phyloP scores from a whole-genome alignment of 1,140 invertebrate genomes.

The Oedothorax gibbosus region DNA sequence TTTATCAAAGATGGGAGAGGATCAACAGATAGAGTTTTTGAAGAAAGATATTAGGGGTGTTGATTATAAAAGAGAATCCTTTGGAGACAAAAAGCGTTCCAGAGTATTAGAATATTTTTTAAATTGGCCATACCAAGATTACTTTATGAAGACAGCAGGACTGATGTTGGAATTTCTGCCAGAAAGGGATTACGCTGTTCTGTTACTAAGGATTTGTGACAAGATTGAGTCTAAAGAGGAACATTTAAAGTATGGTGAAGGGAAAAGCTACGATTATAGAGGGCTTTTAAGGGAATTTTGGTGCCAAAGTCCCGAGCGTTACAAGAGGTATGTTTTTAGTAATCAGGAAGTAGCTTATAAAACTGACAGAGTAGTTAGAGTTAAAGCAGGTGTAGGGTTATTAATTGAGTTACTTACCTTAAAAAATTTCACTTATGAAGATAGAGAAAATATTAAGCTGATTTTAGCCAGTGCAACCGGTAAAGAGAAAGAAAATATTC shows the following conservation, averaged over 20 bases:
- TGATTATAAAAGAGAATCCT: neutral
- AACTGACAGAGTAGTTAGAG: neutral
- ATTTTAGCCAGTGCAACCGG: constrained; percentile 23
- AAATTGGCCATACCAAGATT: constrained; percentile 44
- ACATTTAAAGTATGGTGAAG: constrained; percentile 44
- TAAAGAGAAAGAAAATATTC: constrained; percentile 13
- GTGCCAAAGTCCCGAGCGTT: constrained; percentile 20
- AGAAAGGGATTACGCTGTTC: constrained; percentile 35
- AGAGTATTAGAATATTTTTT: constrained; percentile 52
- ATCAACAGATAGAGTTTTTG: constrained; percentile 11
- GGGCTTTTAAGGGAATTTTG: constrained; percentile 34
- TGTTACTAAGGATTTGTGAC: constrained; percentile 27
- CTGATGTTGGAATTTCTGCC: constrained; percentile 46
- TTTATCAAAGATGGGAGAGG: constrained; percentile 6
- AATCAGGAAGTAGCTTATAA: constrained; percentile 11
- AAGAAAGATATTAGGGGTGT: neutral
- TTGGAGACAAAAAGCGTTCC: constrained; percentile 11
- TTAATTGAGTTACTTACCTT: constrained; percentile 9
- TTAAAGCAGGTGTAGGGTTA: neutral
- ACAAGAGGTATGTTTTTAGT: constrained; percentile 50
- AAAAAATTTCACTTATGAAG: constrained; percentile 43
- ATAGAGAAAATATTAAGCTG: neutral
- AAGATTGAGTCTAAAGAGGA: constrained; percentile 1
- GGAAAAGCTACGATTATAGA: neutral
- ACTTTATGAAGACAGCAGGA: constrained; percentile 32